Evolutionary conservation across 2,113 vertebrate species (phyloP).

Genomic region (Hippocampus guttulatus): DNA sequence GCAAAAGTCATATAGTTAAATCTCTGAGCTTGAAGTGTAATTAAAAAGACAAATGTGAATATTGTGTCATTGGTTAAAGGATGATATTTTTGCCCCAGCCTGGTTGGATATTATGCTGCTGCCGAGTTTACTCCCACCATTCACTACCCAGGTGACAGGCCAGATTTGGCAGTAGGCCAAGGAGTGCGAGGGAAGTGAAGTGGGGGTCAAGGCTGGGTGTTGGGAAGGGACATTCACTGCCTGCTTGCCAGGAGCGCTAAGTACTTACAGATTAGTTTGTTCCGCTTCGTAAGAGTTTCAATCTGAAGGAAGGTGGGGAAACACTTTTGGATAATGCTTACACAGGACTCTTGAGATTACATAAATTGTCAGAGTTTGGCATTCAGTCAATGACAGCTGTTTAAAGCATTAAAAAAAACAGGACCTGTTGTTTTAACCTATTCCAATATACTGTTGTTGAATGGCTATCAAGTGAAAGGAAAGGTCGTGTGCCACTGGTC

Average conservation of each 20-base stretch:
- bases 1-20: not conserved
- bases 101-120: conserved; percentile 34
- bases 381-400: not conserved
- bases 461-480: conserved; percentile 1
- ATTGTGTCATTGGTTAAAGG: conserved; percentile 19
- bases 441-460: not conserved
- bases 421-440: not conserved
- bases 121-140: conserved; percentile 41
- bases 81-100: conserved; percentile 33
- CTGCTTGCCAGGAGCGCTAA: conserved; percentile 26
- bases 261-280: conserved; percentile 36
- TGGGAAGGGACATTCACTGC: conserved; percentile 29
- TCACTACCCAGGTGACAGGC: conserved; percentile 55
- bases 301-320: conserved; percentile 22
- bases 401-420: not conserved
- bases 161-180: conserved; percentile 43
- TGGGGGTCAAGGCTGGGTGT: conserved; percentile 48
- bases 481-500: conserved; percentile 6
- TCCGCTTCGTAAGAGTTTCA: conserved; percentile 20
- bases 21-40: not conserved
- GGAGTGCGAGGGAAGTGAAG: conserved; percentile 40
- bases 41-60: not conserved
- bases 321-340: conserved; percentile 30
- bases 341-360: conserved; percentile 30
- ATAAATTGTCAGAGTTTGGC: not conserved